Evolutionary conservation across 1,140 invertebrate species (phyloP).

Genomic region (Drosophila sp.): DNA sequence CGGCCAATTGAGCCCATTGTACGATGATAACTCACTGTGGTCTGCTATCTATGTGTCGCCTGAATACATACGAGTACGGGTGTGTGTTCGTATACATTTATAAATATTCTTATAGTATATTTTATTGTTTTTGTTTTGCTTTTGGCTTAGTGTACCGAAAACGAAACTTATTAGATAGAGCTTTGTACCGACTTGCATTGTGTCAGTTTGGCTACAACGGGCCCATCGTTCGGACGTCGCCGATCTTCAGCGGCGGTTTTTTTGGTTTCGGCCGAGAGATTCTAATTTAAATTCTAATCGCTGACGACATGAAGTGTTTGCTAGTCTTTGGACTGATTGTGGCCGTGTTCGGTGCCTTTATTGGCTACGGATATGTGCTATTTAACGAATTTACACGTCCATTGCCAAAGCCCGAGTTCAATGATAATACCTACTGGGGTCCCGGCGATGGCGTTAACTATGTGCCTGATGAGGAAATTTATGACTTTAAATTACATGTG

Average conservation of each 20-base stretch:
- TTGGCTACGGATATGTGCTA: constrained; percentile 65
- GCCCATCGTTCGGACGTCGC: constrained; percentile 4
- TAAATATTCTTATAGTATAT: constrained; percentile 40
- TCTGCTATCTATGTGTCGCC: not conserved
- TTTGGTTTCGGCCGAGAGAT: not conserved
- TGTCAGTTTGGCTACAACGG: constrained; percentile 34
- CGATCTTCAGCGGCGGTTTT: not conserved
- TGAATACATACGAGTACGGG: not conserved
- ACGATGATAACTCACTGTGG: not conserved
- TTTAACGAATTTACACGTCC: constrained; percentile 69
- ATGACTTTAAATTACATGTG: constrained; percentile 60
- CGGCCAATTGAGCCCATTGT: not conserved
- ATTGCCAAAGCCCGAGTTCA: constrained; percentile 69
- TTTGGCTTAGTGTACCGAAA: not conserved
- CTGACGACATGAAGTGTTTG: constrained; percentile 63
- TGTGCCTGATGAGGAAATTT: constrained; percentile 59
- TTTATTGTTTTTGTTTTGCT: constrained; percentile 19
- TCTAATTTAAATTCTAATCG: constrained; percentile 44
- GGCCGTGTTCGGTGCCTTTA: constrained; percentile 59
- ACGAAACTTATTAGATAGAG: constrained; percentile 16
- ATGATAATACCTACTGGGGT: constrained; percentile 77
- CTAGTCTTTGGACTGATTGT: constrained; percentile 66
- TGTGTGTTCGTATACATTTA: constrained; percentile 34
- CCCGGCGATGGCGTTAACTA: constrained; percentile 62
- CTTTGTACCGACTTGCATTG: constrained; percentile 3